Percentiles rank a stretch among this genome's conserved stretches.
These are phyloP conservation scores for Ferdinandea cuprea DNA, from an alignment of 2,888 invertebrate genomes.

Conservation along the genomic window DNA sequence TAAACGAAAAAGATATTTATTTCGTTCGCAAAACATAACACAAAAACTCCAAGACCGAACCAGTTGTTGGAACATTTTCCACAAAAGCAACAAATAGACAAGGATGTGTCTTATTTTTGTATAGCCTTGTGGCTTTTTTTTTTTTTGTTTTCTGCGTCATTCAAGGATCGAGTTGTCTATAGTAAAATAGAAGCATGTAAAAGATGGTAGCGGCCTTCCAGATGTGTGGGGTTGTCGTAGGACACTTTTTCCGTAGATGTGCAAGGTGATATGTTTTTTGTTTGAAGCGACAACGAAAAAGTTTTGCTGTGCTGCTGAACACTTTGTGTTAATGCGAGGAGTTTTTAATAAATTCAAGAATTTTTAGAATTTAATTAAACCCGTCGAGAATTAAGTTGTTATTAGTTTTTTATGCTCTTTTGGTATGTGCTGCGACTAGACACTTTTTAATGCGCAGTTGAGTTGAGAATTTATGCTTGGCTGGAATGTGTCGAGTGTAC, in stretches of 20 bases:
- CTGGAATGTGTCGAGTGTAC: no score
- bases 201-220: constrained; percentile 25
- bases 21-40: constrained; percentile 33
- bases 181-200: not conserved
- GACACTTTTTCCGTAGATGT: not conserved
- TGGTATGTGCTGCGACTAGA: not conserved
- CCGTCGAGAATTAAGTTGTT: constrained; percentile 34
- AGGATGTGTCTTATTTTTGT: constrained; percentile 43
- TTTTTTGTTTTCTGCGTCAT: constrained; percentile 10
- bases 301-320: constrained; percentile 7
- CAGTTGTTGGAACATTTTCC: constrained; percentile 61
- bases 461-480: no score
- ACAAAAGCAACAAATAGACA: constrained; percentile 63
- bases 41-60: constrained; percentile 39
- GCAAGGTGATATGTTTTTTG: constrained; percentile 22
- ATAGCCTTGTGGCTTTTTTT: constrained; percentile 12
- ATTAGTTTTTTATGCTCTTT: not conserved
- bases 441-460: not conserved
- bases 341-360: constrained; percentile 56
- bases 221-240: not conserved
- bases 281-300: constrained; percentile 8
- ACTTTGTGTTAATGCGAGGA: constrained; percentile 61
- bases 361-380: constrained; percentile 49
- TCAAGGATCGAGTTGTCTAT: constrained; percentile 36
- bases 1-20: constrained; percentile 45